A percentile compares a stretch with the other conserved stretches of the same genome.
Conservation (phyloP, 2,797 vertebrate species). For the Mustela erminea region DNA sequence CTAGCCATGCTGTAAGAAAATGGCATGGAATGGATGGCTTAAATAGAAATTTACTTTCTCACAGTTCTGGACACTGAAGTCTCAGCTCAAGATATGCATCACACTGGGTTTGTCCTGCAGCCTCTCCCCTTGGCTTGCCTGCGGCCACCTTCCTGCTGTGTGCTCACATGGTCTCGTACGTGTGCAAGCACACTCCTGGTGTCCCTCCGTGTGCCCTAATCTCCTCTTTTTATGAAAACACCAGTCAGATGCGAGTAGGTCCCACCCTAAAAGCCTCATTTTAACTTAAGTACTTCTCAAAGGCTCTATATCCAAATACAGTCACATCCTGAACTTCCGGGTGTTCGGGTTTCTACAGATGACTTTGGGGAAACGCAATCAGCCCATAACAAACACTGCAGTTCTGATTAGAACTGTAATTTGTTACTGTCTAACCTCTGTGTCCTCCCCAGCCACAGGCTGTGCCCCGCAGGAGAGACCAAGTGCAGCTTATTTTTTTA, state of each 20-base stretch:
- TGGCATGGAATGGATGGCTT: background rate
- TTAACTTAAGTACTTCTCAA: background rate
- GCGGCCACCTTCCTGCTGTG: background rate
- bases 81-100: background rate
- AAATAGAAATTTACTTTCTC: background rate
- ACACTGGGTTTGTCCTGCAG: background rate
- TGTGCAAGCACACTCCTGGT: rapidly evolving
- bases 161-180: background rate
- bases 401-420: background rate
- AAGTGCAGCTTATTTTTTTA: background rate
- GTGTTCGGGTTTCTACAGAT: background rate
- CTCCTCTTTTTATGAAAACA: background rate
- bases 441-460: rapidly evolving
- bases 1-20: background rate
- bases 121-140: background rate
- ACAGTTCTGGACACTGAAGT: background rate
- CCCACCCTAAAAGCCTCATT: background rate
- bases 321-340: background rate
- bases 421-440: too few relatives aligned
- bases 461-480: background rate
- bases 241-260: rapidly evolving
- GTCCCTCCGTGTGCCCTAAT: background rate
- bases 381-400: background rate
- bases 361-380: background rate
- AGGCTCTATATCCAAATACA: background rate